Percentiles rank a stretch among this genome's conserved stretches.
These are phyloP conservation scores for Andricus quercusramuli DNA, from an alignment of 2,888 invertebrate species.

Conservation along the genomic window DNA sequence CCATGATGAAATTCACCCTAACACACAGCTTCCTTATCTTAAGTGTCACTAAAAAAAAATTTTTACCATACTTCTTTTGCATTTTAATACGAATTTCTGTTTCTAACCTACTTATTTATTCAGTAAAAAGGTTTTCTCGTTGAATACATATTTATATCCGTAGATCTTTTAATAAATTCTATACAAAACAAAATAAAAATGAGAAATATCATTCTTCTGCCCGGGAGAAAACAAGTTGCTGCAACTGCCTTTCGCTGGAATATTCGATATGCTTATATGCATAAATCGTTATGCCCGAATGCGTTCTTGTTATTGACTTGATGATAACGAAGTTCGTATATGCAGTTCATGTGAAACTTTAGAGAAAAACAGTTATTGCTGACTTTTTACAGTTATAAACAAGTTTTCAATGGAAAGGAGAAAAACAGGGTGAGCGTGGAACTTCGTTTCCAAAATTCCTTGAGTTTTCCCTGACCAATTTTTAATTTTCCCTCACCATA, in stretches of 20 bases:
- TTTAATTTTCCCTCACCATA: no score
- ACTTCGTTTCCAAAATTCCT: no score
- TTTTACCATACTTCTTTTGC: slow-evolving; percentile 14
- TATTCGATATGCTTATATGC: slow-evolving; percentile 23
- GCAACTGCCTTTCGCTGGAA: slow-evolving; percentile 1
- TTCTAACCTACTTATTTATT: neutral
- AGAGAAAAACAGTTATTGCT: neutral
- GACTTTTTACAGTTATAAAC: neutral
- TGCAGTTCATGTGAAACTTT: neutral
- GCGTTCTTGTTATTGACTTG: slow-evolving; percentile 14
- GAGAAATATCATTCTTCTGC: neutral
- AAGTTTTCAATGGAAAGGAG: neutral
- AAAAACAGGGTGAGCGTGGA: neutral
- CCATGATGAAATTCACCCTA: slow-evolving; percentile 24
- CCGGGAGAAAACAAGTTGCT: neutral
- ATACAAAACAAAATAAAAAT: neutral
- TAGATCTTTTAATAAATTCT: neutral
- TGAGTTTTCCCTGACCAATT: no score
- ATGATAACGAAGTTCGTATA: slow-evolving; percentile 1
- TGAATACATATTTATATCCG: neutral
- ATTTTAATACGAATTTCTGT: slow-evolving; percentile 13
- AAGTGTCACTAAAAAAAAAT: slow-evolving; percentile 4
- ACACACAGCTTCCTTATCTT: slow-evolving; percentile 14
- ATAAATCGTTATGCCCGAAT: neutral
- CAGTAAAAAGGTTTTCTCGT: neutral